These are phyloP conservation scores for Labeo rohita DNA, from an alignment of 2,113 vertebrate genomes.

Conservation along the genomic window DNA sequence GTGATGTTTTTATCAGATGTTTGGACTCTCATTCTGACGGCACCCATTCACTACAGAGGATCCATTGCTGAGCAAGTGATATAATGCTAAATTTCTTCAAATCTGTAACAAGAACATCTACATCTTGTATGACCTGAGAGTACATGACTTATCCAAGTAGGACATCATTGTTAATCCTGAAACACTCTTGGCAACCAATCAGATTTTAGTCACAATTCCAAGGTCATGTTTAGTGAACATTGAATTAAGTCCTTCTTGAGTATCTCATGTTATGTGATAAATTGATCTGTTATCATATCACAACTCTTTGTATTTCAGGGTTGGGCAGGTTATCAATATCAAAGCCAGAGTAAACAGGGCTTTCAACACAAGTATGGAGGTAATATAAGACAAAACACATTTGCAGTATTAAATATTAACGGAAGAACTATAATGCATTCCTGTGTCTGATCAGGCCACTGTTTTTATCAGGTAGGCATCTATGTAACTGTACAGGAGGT, in stretches of 20 bases:
- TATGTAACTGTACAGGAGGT: conserved; percentile 90
- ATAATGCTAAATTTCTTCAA: background rate
- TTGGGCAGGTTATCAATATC: conserved; percentile 94
- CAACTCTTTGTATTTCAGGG: conserved; percentile 72
- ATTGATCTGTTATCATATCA: conserved; percentile 21
- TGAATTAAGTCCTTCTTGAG: background rate
- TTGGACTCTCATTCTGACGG: background rate
- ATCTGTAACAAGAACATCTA: background rate
- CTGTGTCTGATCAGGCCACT: conserved; percentile 43
- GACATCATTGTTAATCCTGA: background rate
- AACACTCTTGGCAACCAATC: background rate
- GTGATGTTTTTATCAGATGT: too few species aligned
- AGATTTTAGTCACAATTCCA: background rate
- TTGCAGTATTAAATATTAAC: conserved; percentile 2
- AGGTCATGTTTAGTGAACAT: background rate
- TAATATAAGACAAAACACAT: conserved; percentile 55
- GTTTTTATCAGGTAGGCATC: conserved; percentile 87
- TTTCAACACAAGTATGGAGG: conserved; percentile 98
- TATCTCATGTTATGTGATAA: background rate
- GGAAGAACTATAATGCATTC: conserved; percentile 48
- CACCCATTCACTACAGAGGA: background rate
- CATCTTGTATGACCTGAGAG: background rate
- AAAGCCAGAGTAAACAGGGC: conserved; percentile 96
- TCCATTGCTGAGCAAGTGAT: too few species aligned
- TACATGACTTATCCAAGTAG: background rate